Evolutionary conservation across 2,797 vertebrate species (phyloP).

Genomic region (Cossypha caffra): DNA sequence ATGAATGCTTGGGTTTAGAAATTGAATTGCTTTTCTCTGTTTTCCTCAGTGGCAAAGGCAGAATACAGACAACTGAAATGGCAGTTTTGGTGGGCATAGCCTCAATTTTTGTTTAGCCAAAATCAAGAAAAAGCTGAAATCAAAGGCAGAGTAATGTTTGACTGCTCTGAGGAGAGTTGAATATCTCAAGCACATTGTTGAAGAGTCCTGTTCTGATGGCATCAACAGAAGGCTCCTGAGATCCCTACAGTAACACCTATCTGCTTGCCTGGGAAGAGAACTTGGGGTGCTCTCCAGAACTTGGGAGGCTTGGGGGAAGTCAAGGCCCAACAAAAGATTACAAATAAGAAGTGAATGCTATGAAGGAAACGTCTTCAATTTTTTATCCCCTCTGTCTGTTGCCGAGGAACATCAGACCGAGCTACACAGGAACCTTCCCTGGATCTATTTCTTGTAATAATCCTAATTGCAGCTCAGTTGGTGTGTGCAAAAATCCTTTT

Average conservation of each 20-base stretch:
- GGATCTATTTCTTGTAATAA: conserved; percentile 46
- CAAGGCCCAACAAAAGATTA: background rate
- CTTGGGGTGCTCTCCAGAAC: background rate
- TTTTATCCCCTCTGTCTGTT: background rate
- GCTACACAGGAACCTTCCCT: conserved; percentile 28
- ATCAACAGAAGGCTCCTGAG: conserved; percentile 9
- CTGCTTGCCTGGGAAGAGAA: conserved; percentile 35
- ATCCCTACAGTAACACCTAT: background rate
- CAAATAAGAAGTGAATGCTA: background rate
- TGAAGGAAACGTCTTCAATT: background rate
- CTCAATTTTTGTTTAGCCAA: conserved; percentile 30
- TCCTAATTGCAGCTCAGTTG: conserved; percentile 53
- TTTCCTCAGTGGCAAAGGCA: background rate
- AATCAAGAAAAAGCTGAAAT: conserved; percentile 20
- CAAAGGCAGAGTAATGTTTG: background rate
- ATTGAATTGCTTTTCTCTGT: background rate
- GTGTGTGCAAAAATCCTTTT: conserved; percentile 43
- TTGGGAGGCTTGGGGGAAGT: background rate
- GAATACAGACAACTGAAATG: background rate
- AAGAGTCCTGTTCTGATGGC: background rate
- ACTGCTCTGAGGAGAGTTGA: conserved; percentile 17
- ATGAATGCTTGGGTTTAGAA: background rate
- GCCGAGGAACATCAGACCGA: conserved; percentile 5
- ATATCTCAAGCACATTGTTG: background rate
- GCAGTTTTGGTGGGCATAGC: background rate